Evolutionary conservation across 2,797 vertebrate genomes (phyloP).

Genomic region (Ptychobarbus kaznakovi): DNA sequence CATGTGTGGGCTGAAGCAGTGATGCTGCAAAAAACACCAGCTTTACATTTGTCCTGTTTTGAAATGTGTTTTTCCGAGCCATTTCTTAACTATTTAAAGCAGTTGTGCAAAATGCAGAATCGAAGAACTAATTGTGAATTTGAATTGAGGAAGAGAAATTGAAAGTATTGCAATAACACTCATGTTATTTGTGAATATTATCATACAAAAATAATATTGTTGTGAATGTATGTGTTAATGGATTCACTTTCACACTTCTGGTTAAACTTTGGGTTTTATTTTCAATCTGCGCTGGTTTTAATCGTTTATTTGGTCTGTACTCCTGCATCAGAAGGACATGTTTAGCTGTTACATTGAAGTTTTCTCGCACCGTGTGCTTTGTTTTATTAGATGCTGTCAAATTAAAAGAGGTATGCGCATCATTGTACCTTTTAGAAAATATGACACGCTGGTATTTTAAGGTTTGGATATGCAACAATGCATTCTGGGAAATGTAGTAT

Average conservation of each 20-base stretch:
- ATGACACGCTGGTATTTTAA: not conserved
- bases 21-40: too few relatives aligned
- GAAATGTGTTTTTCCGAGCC: not conserved
- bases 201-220: not conserved
- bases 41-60: not conserved
- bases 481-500: not conserved
- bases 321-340: not conserved
- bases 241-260: not conserved
- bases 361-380: not conserved
- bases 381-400: not conserved
- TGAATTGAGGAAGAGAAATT: too few relatives aligned
- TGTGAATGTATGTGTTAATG: not conserved
- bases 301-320: not conserved
- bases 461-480: not conserved
- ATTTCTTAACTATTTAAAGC: too few relatives aligned
- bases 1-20: not conserved
- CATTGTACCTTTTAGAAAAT: not conserved
- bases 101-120: too few relatives aligned
- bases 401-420: not conserved
- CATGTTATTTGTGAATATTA: not conserved
- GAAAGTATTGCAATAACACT: not conserved
- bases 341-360: not conserved
- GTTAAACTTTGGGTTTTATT: too few relatives aligned
- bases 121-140: too few relatives aligned
- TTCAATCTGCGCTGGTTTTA: not conserved